Evolutionary conservation across 2,888 invertebrate species (phyloP), one percentile per base, ranked within the genome.

Genomic region (Dynastes maya): DNA sequence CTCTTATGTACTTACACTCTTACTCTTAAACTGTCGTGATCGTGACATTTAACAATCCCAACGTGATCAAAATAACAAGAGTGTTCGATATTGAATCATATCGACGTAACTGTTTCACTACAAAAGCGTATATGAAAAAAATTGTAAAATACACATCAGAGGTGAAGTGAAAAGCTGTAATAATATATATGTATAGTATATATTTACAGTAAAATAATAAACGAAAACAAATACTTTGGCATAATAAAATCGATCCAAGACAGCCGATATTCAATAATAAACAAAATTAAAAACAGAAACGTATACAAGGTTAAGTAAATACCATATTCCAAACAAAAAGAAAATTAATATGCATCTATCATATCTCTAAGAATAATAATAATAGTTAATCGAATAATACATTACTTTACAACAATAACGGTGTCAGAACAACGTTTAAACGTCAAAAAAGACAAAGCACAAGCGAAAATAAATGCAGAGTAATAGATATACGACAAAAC

Each of bases 381-480:
- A 58, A 58, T 58, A 74, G 61, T 74, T 74, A 74, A 74, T 74
- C 45, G 72, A 74, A 67, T 40, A 61, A 74, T 74, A 74, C 72
- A 74, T 74, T 74, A 74, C 72, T 74, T 68, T 74, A 74, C 72
- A 74, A 74, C 72, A 74, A 58, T 58, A 58, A 74, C 45, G 72
- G 72, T 74, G 72, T 74, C 72, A 74, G 61, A 74, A 74, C 72
- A 74, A 74, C 72, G 72, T 74, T 74, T 22, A 58, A 61, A 74
- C 68, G 72, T 61, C 72, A 74, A 74, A 74, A 71, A 45, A 74
- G 72, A 74, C 72, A 74, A 74, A 74, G 72, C 72, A 74, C 72
- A 74, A 74, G 72, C 72, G 72, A 74, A 74, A 74, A 74, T 61
- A 74, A 74, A 74, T 74, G 72, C 72, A 74, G 72, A 68, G 68